phyloP scores from a whole-genome alignment of 2,113 vertebrate species.

The Cyanoliseus patagonus region DNA sequence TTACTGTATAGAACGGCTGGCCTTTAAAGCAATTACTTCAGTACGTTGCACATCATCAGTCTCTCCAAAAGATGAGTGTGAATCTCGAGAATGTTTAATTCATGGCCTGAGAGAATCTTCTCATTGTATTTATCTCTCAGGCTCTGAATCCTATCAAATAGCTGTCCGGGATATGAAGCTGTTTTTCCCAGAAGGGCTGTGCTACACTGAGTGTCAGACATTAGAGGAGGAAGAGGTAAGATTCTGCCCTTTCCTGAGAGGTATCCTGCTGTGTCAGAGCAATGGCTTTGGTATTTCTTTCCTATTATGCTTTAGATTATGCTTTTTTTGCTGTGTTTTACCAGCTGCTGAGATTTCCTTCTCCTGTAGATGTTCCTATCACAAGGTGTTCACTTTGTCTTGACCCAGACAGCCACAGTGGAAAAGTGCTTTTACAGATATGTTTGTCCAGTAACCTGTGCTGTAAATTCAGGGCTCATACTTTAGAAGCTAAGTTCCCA shows the following conservation, averaged over 20 bases:
- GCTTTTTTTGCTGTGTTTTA: not conserved
- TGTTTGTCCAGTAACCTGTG: not conserved
- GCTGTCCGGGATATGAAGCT: constrained; percentile 70
- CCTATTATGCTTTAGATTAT: not conserved
- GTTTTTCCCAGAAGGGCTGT: constrained; percentile 77
- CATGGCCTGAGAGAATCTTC: constrained; percentile 54
- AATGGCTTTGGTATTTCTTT: not conserved
- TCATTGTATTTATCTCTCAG: constrained; percentile 53
- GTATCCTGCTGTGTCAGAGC: not conserved
- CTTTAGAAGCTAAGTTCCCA: not conserved
- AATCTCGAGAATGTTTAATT: constrained; percentile 66
- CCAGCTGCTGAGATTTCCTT: not conserved
- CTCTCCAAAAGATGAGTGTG: constrained; percentile 53
- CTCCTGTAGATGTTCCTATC: not conserved
- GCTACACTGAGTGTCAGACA: constrained; percentile 36
- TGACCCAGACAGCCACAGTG: not conserved
- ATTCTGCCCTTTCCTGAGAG: not conserved
- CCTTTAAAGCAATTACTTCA: constrained; percentile 68
- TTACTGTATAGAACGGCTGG: constrained; percentile 53
- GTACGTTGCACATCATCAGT: constrained; percentile 56
- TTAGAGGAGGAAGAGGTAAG: constrained; percentile 71
- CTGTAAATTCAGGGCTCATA: not conserved
- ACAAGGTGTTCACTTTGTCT: not conserved
- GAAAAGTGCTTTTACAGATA: not conserved
- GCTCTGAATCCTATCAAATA: constrained; percentile 66